Percentiles rank a stretch among this genome's conserved stretches.
These are phyloP conservation scores for Charanyca ferruginea DNA, from an alignment of 2,888 invertebrate species.

Conservation along the genomic window DNA sequence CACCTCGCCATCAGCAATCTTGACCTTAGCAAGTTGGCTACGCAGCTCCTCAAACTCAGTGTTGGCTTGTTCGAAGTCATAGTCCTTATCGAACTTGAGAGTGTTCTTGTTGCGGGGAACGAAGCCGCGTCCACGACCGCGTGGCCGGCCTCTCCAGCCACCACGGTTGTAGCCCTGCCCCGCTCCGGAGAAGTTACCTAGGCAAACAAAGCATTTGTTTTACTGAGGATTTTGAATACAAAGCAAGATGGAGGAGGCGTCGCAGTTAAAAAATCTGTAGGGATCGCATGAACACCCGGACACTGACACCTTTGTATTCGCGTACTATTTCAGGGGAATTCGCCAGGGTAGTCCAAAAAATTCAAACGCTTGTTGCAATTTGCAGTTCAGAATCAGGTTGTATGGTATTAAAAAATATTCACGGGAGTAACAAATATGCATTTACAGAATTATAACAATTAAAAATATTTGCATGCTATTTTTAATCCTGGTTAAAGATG, in stretches of 20 bases:
- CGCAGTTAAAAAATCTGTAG: background rate
- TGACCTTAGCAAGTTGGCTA: conserved; percentile 96
- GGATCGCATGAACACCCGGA: background rate
- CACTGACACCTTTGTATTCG: too few relatives aligned
- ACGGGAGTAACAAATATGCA: too few relatives aligned
- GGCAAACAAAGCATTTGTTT: background rate
- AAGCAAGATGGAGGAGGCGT: background rate
- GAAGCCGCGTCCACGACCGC: conserved; percentile 87
- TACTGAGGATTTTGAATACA: background rate
- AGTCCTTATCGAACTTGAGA: conserved; percentile 98
- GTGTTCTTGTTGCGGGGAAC: conserved; percentile 92
- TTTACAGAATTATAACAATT: too few relatives aligned
- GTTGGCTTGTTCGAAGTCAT: conserved; percentile 99
- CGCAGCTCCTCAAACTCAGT: conserved; percentile 98
- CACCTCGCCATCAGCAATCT: conserved; percentile 92
- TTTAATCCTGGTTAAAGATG: too few relatives aligned
- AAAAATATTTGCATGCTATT: too few relatives aligned
- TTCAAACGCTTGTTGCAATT: too few relatives aligned
- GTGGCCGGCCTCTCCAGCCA: conserved; percentile 86
- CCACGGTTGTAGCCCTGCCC: conserved; percentile 88
- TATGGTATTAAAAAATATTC: too few relatives aligned
- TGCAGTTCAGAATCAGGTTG: too few relatives aligned
- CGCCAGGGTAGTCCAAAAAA: too few relatives aligned
- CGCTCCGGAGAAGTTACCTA: conserved; percentile 50
- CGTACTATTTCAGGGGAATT: too few relatives aligned